These are phyloP conservation scores for Limulus polyphemus DNA, from an alignment of 2,888 invertebrate species.

Conservation along the genomic window DNA sequence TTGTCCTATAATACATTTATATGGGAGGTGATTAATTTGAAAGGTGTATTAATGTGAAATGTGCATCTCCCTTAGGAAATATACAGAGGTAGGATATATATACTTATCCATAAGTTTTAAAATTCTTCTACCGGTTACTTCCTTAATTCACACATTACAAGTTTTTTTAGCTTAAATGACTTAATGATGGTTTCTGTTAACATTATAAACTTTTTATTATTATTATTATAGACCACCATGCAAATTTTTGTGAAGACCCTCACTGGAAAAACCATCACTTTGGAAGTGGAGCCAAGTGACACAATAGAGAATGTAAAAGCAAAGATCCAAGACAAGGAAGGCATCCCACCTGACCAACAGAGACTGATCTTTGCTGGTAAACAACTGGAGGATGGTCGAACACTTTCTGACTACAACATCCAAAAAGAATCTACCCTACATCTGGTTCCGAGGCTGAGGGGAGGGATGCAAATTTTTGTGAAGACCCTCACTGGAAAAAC, in stretches of 20 bases:
- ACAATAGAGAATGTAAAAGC: constrained; percentile 91
- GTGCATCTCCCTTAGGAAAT: no score
- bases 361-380: constrained; percentile 54
- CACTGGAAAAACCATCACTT: constrained; percentile 81
- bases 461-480: constrained; percentile 90
- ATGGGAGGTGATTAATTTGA: no score
- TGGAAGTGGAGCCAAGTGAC: constrained; percentile 83
- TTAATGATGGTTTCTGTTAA: no score
- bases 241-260: constrained; percentile 95
- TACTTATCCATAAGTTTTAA: no score
- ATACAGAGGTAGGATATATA: no score
- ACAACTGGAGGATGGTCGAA: constrained; percentile 49
- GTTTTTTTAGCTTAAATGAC: no score
- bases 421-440: constrained; percentile 70
- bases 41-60: no score
- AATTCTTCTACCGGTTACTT: no score
- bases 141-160: no score
- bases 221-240: constrained; percentile 43
- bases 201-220: no score
- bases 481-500: constrained; percentile 89
- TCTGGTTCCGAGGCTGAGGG: constrained; percentile 66
- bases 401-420: constrained; percentile 49
- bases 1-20: no score
- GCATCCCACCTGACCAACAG: constrained; percentile 80
- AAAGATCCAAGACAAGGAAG: constrained; percentile 81